Conservation (phyloP, 2,888 invertebrate genomes). For the Cordilura impudica region DNA sequence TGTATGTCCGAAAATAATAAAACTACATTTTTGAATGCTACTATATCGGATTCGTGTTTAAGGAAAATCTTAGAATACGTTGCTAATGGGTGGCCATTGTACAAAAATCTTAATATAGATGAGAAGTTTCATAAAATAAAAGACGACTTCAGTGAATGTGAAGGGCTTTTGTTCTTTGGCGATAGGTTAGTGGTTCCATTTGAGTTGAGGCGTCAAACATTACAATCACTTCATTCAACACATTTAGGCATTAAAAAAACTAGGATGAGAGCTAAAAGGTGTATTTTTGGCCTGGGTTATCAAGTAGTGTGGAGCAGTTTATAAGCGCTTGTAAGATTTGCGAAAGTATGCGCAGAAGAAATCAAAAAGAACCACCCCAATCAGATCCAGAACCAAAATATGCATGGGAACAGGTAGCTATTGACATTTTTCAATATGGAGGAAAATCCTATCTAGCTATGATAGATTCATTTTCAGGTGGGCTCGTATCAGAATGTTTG, state of each 20-base stretch:
- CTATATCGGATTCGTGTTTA: neutral
- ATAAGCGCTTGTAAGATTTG: neutral
- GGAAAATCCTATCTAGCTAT: slow-evolving; percentile 9
- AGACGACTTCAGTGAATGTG: neutral
- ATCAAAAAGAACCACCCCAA: neutral
- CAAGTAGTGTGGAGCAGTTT: slow-evolving; percentile 5
- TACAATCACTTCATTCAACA: neutral
- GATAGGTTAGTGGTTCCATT: neutral
- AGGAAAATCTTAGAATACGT: neutral
- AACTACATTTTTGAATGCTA: neutral
- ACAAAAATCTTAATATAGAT: too few relatives aligned
- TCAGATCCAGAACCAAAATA: neutral
- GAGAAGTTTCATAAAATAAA: too few relatives aligned
- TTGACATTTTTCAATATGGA: slow-evolving; percentile 17
- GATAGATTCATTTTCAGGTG: slow-evolving; percentile 13
- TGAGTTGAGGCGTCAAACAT: neutral
- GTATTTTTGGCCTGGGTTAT: neutral
- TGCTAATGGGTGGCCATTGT: neutral
- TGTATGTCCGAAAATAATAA: neutral
- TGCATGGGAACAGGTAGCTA: slow-evolving; percentile 7
- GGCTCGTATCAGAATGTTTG: neutral
- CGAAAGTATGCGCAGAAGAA: neutral
- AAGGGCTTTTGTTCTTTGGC: neutral
- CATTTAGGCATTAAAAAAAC: neutral
- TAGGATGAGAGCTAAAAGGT: neutral